phyloP scores from a whole-genome alignment of 2,888 invertebrate species.

The Heliconius hortense region DNA sequence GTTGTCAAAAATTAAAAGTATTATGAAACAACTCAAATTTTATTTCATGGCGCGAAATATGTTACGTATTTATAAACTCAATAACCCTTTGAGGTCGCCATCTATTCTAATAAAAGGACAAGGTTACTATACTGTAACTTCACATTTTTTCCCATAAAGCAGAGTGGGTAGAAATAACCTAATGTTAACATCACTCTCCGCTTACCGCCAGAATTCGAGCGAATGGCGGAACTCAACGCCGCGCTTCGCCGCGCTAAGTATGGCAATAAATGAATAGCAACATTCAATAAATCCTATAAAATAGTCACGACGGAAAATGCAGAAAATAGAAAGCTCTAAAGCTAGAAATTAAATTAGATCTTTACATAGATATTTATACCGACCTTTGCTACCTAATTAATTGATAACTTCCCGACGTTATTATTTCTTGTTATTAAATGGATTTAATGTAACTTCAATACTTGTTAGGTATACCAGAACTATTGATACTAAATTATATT shows the following conservation, averaged over 20 bases:
- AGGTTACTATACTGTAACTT: no score
- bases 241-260: background rate
- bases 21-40: no score
- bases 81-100: no score
- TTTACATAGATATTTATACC: slow-evolving; percentile 15
- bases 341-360: slow-evolving; percentile 27
- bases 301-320: slow-evolving; percentile 6
- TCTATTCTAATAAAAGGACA: no score
- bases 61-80: no score
- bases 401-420: slow-evolving; percentile 22
- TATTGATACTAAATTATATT: background rate
- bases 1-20: no score
- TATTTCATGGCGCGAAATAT: no score
- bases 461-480: background rate
- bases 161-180: no score
- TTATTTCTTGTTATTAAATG: slow-evolving; percentile 8
- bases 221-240: background rate
- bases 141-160: no score
- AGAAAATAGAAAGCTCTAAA: slow-evolving; percentile 22
- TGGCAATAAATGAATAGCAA: background rate
- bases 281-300: background rate
- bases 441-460: background rate
- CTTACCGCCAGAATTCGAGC: background rate
- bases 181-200: background rate
- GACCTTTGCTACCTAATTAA: slow-evolving; percentile 28